Conservation (phyloP, 2,888 invertebrate species). For the Papilio protenor region DNA sequence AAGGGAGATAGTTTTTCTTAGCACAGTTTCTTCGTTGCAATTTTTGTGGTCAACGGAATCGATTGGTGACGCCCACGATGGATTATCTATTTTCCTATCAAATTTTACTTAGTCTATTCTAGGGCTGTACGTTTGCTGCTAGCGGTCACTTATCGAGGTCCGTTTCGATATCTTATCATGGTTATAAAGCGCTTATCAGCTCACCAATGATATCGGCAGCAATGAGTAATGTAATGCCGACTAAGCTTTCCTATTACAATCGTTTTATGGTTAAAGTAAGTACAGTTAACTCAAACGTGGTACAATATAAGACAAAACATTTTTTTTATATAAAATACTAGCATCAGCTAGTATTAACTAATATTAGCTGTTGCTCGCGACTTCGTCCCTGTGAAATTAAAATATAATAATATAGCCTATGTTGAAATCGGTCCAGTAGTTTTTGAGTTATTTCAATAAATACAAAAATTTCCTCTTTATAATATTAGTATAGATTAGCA, state of each 20-base stretch:
- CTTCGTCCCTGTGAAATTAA: no score
- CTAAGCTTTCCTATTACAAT: conserved; percentile 2
- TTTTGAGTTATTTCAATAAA: no score
- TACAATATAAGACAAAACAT: background rate
- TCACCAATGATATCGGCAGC: background rate
- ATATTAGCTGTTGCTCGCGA: no score
- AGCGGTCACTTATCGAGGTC: conserved; percentile 17
- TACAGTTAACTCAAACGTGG: background rate
- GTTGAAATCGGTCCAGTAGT: no score
- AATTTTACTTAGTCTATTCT: background rate
- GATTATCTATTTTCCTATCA: background rate
- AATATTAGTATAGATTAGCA: no score
- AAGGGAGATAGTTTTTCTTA: no score
- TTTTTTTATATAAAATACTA: background rate
- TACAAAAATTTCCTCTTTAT: no score
- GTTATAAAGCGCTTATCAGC: conserved; percentile 7
- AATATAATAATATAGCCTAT: no score
- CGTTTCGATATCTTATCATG: conserved; percentile 8
- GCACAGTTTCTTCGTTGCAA: no score
- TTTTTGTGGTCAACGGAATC: no score
- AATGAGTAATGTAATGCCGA: conserved; percentile 9
- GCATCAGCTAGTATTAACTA: no score
- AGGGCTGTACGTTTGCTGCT: background rate
- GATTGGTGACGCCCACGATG: background rate
- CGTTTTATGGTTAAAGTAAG: background rate